Conservation (phyloP, 2,797 vertebrate species). For the Potorous gilbertii region DNA sequence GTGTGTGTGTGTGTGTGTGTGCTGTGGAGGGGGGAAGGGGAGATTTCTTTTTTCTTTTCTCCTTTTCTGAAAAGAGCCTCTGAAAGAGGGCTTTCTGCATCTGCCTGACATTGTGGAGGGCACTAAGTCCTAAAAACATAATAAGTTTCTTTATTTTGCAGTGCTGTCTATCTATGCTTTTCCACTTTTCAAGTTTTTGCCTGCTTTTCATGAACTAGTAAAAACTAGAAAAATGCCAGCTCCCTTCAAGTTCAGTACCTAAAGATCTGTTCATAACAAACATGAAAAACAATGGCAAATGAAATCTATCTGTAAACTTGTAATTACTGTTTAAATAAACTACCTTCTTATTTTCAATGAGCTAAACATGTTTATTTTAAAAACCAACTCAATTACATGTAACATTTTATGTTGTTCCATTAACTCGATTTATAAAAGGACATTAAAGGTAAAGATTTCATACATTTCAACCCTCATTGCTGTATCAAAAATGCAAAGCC, state of each 20-base stretch:
- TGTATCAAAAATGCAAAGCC: conserved; percentile 26
- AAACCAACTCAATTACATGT: conserved; percentile 14
- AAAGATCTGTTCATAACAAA: not conserved
- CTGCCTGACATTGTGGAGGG: conserved; percentile 36
- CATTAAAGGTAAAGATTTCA: conserved; percentile 16
- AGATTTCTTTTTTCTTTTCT: conserved; percentile 47
- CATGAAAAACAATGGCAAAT: not conserved
- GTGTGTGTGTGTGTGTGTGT: conserved; percentile 4
- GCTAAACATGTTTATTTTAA: not conserved
- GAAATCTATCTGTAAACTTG: not conserved
- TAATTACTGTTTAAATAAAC: conserved; percentile 20
- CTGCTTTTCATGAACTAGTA: conserved; percentile 53
- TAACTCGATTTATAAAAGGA: conserved; percentile 24
- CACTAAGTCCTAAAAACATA: conserved; percentile 68
- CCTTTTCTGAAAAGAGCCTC: conserved; percentile 59
- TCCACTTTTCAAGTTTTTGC: conserved; percentile 59
- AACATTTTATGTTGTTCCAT: conserved; percentile 34
- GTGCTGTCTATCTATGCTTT: conserved; percentile 42
- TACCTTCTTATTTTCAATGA: not conserved
- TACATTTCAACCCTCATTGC: conserved; percentile 12
- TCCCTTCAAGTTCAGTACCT: not conserved
- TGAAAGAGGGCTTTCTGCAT: conserved; percentile 61
- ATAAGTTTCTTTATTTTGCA: conserved; percentile 68
- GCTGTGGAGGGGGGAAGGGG: not conserved
- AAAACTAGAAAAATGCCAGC: not conserved